Evolutionary conservation across 2,888 invertebrate genomes (phyloP).

Genomic region (Macropis europaea): DNA sequence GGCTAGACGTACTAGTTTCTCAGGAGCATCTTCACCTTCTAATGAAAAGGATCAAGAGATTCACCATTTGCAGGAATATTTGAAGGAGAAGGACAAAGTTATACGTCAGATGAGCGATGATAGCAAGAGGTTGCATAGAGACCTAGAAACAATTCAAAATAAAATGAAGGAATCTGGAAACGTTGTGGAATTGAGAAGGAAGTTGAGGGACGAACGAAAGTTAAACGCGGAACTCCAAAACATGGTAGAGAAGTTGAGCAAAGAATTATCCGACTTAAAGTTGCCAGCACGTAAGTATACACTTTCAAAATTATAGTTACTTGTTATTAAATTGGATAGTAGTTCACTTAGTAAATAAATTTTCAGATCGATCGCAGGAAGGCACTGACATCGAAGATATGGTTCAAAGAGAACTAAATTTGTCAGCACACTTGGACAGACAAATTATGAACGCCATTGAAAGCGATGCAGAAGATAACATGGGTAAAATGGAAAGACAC

Average conservation of each 20-base stretch:
- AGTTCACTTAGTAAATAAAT: not conserved
- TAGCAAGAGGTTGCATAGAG: constrained; percentile 82
- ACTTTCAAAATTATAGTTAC: not conserved
- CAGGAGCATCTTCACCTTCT: constrained; percentile 67
- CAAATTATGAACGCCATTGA: constrained; percentile 83
- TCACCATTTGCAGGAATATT: constrained; percentile 81
- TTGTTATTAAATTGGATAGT: too few species aligned
- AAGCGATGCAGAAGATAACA: constrained; percentile 73
- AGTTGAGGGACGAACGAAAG: constrained; percentile 82
- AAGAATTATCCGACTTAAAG: constrained; percentile 60
- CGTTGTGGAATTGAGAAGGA: constrained; percentile 83
- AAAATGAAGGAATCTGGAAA: constrained; percentile 83
- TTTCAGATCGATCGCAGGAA: constrained; percentile 55
- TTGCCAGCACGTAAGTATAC: constrained; percentile 55
- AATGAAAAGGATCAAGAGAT: constrained; percentile 81
- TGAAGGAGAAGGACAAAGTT: constrained; percentile 83
- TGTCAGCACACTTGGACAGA: constrained; percentile 83
- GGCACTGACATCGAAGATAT: constrained; percentile 75
- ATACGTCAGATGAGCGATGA: constrained; percentile 83
- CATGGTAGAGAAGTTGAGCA: constrained; percentile 75
- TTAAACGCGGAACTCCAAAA: constrained; percentile 77
- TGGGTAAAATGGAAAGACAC: constrained; percentile 1
- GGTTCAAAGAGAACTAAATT: constrained; percentile 83
- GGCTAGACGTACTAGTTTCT: constrained; percentile 68
- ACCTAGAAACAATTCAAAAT: constrained; percentile 80